Conservation (phyloP, 1,140 invertebrate genomes). For the Macrotrachela quadricornifera region DNA sequence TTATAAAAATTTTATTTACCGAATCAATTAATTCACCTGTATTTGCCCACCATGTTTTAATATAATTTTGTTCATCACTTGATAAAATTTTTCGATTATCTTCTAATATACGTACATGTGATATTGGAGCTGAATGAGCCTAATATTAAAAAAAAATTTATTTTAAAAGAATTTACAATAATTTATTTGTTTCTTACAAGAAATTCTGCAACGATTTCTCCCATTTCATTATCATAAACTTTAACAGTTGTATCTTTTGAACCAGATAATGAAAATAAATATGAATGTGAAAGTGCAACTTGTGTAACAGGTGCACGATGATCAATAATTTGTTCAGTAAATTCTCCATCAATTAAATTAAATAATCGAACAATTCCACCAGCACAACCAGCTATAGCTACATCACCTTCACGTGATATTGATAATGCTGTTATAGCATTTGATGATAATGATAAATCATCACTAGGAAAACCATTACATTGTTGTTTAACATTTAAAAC, state of each 20-base stretch:
- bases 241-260: slow-evolving; percentile 55
- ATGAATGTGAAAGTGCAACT: slow-evolving; percentile 38
- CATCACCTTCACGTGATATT: slow-evolving; percentile 53
- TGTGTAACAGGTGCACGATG: slow-evolving; percentile 52
- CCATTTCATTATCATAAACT: slow-evolving; percentile 51
- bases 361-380: slow-evolving; percentile 52
- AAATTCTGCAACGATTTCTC: slow-evolving; percentile 42
- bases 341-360: slow-evolving; percentile 51
- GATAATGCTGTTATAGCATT: slow-evolving; percentile 41
- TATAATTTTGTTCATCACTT: slow-evolving; percentile 44
- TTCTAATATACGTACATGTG: slow-evolving; percentile 46
- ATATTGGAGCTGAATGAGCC: slow-evolving; percentile 50
- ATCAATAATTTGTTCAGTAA: slow-evolving; percentile 35
- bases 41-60: slow-evolving; percentile 57
- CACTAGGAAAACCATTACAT: slow-evolving; percentile 12
- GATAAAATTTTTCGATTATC: slow-evolving; percentile 53
- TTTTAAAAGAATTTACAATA: no score
- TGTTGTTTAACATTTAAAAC: slow-evolving; percentile 56
- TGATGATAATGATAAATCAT: slow-evolving; percentile 24
- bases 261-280: slow-evolving; percentile 47
- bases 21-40: slow-evolving; percentile 46
- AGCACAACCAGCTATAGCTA: slow-evolving; percentile 47
- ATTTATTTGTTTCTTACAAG: no score
- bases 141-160: slow-evolving; percentile 13
- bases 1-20: not conserved